These are phyloP conservation scores for Sterna hirundo DNA, from an alignment of 2,113 vertebrate species.

Conservation along the genomic window DNA sequence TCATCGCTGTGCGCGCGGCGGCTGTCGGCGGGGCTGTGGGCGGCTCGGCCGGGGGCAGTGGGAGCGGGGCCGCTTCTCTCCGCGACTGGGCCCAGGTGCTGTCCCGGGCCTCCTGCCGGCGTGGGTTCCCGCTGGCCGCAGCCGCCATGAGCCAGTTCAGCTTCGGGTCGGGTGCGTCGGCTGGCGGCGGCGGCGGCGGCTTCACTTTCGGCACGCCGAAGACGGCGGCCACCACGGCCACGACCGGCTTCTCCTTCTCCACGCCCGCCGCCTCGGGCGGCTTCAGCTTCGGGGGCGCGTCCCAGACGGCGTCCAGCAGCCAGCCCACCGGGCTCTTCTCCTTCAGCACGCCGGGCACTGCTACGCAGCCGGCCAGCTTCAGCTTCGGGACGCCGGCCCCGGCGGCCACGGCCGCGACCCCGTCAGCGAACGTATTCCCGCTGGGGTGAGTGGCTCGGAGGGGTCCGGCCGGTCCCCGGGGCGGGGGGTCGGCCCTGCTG, in stretches of 20 bases:
- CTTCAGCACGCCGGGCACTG: conserved; percentile 50
- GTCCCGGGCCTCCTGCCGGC: too few relatives aligned
- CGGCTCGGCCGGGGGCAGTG: background rate
- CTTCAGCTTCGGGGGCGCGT: conserved; percentile 75
- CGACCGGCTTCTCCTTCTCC: conserved; percentile 73
- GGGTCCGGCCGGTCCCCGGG: background rate
- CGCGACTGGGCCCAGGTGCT: accelerated
- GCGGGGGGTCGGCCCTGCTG: background rate
- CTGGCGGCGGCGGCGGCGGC: conserved; percentile 61
- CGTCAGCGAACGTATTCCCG: conserved; percentile 69
- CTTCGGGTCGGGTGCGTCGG: conserved; percentile 70
- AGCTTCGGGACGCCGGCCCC: conserved; percentile 76
- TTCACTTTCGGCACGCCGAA: conserved; percentile 80
- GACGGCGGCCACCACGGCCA: conserved; percentile 41
- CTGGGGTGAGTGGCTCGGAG: conserved; percentile 72
- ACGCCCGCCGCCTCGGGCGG: conserved; percentile 54
- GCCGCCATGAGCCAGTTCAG: conserved; percentile 83
- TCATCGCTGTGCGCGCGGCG: background rate
- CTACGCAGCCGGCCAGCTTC: conserved; percentile 69
- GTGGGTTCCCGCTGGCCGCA: background rate
- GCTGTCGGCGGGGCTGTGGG: background rate
- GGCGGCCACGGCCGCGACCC: conserved; percentile 15
- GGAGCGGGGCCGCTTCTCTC: accelerated
- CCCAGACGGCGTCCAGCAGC: conserved; percentile 17
- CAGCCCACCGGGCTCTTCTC: conserved; percentile 72